Evolutionary conservation across 1,140 invertebrate genomes (phyloP), one percentile per base, ranked within the genome.

Genomic region (Pseudachorutes palmiensis): DNA sequence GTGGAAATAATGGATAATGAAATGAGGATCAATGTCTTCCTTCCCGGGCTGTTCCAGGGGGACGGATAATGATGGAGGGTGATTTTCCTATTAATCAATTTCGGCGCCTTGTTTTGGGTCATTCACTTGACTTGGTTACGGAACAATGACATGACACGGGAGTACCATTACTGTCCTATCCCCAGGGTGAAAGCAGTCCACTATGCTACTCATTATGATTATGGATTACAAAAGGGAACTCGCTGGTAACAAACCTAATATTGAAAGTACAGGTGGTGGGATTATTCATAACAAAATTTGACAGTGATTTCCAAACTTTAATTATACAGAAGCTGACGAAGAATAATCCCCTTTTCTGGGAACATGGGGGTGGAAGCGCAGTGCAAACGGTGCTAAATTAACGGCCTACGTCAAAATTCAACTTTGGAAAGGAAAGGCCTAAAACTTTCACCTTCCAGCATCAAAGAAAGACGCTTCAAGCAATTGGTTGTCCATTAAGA

Each of bases 91-190:
- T 55, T 24, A 55, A 55, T 55, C 51, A 16, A 24, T 55, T 55
- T n/a, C n/a, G n/a, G 51, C 9, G 24, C 12, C 51, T 55, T 26
- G 12, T 55, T 55, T 26, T 14, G 51, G 24, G 36, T 41, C 36
- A 41, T 41, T 55, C 51, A 55, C 51, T 55, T 55, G 51, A 55
- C 51, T 55, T 55, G n/a, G 51, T 55, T 55, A 55, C 24, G 51
- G 24, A 55, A 26, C 5, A 14, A 16, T 55, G 51, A 55, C 51
- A 55, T 55, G 51, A 55, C 51, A 55, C 24, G 51, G 24, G 12
- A 41, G 36, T 45, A 45, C 19, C 19, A 19, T 45, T 45, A n/a
- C n/a, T 55, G 51, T 5, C 51, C 24, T 55, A 55, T 24, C 24
- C 24, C 12, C 51, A 16, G 12, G 51, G 51, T 55, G 51, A 55